phyloP scores from a whole-genome alignment of 2,888 invertebrate species.

The Habrosyne pyritoides region DNA sequence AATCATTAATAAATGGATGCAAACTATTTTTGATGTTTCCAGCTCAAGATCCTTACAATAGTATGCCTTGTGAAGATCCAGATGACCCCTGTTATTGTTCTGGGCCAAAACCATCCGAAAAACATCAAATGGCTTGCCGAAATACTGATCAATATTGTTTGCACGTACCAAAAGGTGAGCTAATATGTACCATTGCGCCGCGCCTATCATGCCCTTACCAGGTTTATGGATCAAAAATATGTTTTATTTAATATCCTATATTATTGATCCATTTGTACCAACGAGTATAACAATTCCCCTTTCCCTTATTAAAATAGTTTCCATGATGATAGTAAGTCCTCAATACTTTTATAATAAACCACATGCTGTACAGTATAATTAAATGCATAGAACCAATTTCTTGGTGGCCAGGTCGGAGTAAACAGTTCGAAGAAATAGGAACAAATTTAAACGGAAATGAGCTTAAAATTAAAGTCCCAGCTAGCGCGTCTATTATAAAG shows the following conservation, averaged over 20 bases:
- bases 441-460: conserved; percentile 71
- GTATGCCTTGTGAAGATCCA: conserved; percentile 66
- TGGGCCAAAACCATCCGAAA: conserved; percentile 56
- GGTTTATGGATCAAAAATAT: background rate
- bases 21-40: conserved; percentile 13
- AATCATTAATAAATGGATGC: background rate
- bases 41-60: conserved; percentile 62
- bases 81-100: conserved; percentile 73
- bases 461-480: conserved; percentile 76
- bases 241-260: background rate
- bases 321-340: background rate
- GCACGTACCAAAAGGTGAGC: conserved; percentile 76
- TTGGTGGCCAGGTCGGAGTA: conserved; percentile 78
- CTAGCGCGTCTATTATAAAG: conserved; percentile 67
- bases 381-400: conserved; percentile 61
- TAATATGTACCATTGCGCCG: background rate
- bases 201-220: background rate
- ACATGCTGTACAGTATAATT: conserved; percentile 20
- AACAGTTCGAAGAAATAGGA: conserved; percentile 77
- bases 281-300: background rate
- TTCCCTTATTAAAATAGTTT: background rate
- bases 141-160: conserved; percentile 75
- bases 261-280: background rate
- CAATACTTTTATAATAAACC: conserved; percentile 12
- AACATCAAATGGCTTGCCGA: conserved; percentile 62